phyloP scores from a whole-genome alignment of 1,140 invertebrate species.

The Cardiocondyla obscurior region DNA sequence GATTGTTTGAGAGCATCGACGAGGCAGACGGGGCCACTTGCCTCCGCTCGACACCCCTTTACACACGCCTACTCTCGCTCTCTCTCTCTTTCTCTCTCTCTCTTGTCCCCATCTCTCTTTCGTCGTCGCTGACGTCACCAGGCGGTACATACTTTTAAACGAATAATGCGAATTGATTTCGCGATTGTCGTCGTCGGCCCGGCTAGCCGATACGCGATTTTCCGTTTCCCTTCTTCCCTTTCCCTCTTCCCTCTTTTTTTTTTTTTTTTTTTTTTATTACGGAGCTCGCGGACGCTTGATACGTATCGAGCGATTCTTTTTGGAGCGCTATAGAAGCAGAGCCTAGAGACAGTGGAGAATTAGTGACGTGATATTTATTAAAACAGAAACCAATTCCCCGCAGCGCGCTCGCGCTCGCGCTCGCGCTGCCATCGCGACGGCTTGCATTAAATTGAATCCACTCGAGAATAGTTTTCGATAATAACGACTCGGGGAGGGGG shows the following conservation, averaged over 20 bases:
- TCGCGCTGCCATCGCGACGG: constrained; percentile 27
- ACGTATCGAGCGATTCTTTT: constrained; percentile 53
- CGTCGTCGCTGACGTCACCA: constrained; percentile 68
- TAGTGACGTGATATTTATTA: constrained; percentile 40
- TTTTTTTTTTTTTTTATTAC: background rate
- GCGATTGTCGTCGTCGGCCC: constrained; percentile 66
- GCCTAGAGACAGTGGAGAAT: constrained; percentile 35
- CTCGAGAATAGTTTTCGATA: constrained; percentile 7
- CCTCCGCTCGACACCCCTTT: constrained; percentile 71
- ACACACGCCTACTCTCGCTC: constrained; percentile 58
- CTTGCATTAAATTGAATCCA: constrained; percentile 18
- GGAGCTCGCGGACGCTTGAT: constrained; percentile 36
- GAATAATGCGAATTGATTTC: constrained; percentile 79
- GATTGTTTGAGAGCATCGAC: constrained; percentile 73
- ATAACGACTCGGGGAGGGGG: background rate
- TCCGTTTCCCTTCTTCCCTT: background rate
- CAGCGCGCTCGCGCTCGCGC: too few species aligned
- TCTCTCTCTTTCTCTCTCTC: background rate
- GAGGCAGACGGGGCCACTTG: constrained; percentile 74
- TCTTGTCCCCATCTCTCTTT: constrained; percentile 8
- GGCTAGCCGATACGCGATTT: constrained; percentile 45
- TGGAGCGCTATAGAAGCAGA: constrained; percentile 45
- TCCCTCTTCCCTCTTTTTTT: background rate
- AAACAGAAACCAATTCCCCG: constrained; percentile 31
- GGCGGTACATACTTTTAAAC: constrained; percentile 74